phyloP scores from a whole-genome alignment of 2,888 invertebrate species.

The Tolmerus cingulatus region DNA sequence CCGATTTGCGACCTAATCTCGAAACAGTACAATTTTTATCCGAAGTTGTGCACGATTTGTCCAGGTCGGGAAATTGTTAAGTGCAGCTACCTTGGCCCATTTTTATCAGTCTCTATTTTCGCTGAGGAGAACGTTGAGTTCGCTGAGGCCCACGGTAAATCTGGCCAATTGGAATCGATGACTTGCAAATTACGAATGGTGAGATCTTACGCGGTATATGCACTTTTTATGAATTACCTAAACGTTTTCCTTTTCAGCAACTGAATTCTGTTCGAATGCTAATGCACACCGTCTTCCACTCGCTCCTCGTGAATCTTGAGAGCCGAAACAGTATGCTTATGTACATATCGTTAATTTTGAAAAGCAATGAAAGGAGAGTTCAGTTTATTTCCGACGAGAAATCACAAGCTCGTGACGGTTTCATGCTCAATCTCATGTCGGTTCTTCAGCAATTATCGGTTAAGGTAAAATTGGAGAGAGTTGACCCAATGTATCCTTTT shows the following conservation, averaged over 20 bases:
- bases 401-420: conserved; percentile 89
- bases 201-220: background rate
- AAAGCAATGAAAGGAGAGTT: conserved; percentile 84
- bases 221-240: background rate
- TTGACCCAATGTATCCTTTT: conserved; percentile 89
- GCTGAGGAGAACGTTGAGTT: conserved; percentile 92
- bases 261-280: conserved; percentile 79
- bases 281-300: conserved; percentile 83
- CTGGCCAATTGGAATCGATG: conserved; percentile 57
- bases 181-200: conserved; percentile 9
- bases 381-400: conserved; percentile 91
- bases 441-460: conserved; percentile 89
- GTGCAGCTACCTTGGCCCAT: conserved; percentile 89
- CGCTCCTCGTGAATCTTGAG: conserved; percentile 80
- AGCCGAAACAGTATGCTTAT: conserved; percentile 81
- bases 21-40: conserved; percentile 76
- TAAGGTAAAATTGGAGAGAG: conserved; percentile 88
- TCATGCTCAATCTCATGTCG: conserved; percentile 92
- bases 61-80: conserved; percentile 86
- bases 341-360: conserved; percentile 80
- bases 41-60: conserved; percentile 76
- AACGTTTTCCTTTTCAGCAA: conserved; percentile 69
- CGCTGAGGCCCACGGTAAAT: conserved; percentile 73
- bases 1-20: conserved; percentile 78
- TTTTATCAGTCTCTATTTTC: conserved; percentile 89